Evolutionary conservation across 2,797 vertebrate genomes (phyloP).

Genomic region (Pipistrellus pipistrellus): DNA sequence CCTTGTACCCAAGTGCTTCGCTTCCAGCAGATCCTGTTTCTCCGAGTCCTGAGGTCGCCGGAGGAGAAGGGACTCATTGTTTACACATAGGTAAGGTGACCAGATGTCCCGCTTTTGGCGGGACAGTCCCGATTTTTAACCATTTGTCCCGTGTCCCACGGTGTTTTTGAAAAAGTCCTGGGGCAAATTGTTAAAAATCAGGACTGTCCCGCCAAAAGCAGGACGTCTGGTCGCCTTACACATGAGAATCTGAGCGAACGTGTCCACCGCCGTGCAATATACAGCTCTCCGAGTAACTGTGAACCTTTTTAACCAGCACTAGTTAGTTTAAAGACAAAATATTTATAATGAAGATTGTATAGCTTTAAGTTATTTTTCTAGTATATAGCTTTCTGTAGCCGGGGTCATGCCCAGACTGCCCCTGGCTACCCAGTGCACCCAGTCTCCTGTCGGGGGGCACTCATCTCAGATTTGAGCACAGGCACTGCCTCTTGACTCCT

Average conservation of each 20-base stretch:
- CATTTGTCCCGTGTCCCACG: too few species aligned
- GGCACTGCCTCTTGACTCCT: slow-evolving; percentile 67
- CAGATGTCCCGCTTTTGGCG: too few species aligned
- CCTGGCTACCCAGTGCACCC: slow-evolving; percentile 59
- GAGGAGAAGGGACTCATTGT: slow-evolving; percentile 86
- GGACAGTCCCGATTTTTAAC: too few species aligned
- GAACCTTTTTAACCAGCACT: slow-evolving; percentile 87
- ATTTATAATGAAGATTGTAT: slow-evolving; percentile 91
- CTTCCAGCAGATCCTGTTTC: slow-evolving; percentile 81
- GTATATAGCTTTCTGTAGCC: slow-evolving; percentile 81
- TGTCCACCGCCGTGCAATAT: slow-evolving; percentile 89
- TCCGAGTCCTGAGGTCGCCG: slow-evolving; percentile 84
- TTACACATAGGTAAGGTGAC: slow-evolving; percentile 84
- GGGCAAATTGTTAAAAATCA: too few species aligned
- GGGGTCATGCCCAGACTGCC: slow-evolving; percentile 76
- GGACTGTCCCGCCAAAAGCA: too few species aligned
- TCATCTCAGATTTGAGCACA: slow-evolving; percentile 83
- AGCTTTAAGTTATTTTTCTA: slow-evolving; percentile 91
- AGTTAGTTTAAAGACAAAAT: slow-evolving; percentile 87
- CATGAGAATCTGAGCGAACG: slow-evolving; percentile 84
- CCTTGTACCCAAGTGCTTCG: slow-evolving; percentile 90
- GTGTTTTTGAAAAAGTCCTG: too few species aligned
- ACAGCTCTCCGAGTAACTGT: slow-evolving; percentile 89
- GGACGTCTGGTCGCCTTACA: slow-evolving; percentile 81
- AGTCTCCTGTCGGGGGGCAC: slow-evolving; percentile 32